Conservation (phyloP, 2,797 vertebrate species). For the Coccyzus lansbergi region DNA sequence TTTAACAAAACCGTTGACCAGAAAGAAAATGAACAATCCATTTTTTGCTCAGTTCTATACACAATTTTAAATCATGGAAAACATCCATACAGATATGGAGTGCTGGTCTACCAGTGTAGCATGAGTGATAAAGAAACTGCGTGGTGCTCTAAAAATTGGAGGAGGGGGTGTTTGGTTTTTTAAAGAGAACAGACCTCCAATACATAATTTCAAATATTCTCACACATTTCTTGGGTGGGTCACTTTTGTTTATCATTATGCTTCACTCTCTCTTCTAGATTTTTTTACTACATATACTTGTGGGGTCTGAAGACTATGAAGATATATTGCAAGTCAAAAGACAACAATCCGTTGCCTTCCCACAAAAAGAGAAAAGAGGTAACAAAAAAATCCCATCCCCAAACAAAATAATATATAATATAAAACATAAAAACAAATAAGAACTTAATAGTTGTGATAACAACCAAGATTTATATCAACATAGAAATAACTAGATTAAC, state of each 20-base stretch:
- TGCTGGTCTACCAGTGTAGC: not conserved
- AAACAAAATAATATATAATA: not conserved
- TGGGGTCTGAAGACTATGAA: not conserved
- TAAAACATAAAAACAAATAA: not conserved
- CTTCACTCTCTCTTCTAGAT: not conserved
- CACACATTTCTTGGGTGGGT: not conserved
- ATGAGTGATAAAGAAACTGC: not conserved
- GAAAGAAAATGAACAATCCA: not conserved
- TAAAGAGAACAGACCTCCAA: not conserved
- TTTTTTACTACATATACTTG: not conserved
- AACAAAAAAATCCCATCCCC: fast-evolving
- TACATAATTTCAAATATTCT: not conserved
- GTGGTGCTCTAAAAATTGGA: not conserved
- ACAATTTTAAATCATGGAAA: not conserved
- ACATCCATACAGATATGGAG: not conserved
- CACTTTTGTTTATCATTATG: not conserved
- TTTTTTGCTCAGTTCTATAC: not conserved
- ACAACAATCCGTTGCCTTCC: not conserved
- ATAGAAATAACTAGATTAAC: not conserved
- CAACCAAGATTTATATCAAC: not conserved
- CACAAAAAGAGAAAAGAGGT: not conserved
- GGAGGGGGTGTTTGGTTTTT: not conserved
- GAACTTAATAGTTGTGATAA: not conserved
- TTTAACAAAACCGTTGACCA: not conserved
- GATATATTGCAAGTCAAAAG: not conserved